Evolutionary conservation across 2,797 vertebrate genomes (phyloP), one percentile per base, ranked within the genome.

Genomic region (Cossypha niveicapilla): DNA sequence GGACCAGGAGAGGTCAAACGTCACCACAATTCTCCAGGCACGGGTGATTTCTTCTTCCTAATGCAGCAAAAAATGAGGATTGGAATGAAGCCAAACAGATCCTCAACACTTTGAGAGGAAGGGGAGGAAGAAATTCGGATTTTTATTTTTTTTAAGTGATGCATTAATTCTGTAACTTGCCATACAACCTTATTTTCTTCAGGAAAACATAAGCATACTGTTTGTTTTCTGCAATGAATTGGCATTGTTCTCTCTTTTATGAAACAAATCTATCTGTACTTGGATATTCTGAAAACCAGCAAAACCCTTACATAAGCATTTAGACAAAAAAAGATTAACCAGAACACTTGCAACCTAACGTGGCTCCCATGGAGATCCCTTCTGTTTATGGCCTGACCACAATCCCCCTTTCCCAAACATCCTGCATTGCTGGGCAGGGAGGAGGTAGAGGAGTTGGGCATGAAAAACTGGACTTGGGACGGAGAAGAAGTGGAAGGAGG

Each of bases 21-120:
- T 54, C 56, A 54, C 28, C 0, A 0, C 8, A 28, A 19, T 7
- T 32, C 56, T 47, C 23, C 13, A 1, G 45, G 45, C 7, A 14
- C 8, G 8, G 44, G 23, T 3, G 2, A 47, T 47, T 47, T 47
- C 8, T 47, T 47, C 4, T 5, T 47, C 45, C 44, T 23, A 27
- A 42, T 4, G 3, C 37, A 25, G 34, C 4, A 17, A 35, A 35
- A 63, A 78, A 11, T 0, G 1, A 44, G 15, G 9, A 21, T 3
- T 8, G 39, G 13, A 19, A 13, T 22, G 25, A 88, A 54, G 28
- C 30, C 15, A 12, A 42, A 21, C 27, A 77, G 11, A 30, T 34
- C 18, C 27, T 71, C 70, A 47, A 5, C 3, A 6, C 3, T 35
- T 58, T 28, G 10, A 54, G 14, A 27, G 12, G 14, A 72, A 44